Conservation (phyloP, 2,888 invertebrate genomes). For the Troilus luridus region DNA sequence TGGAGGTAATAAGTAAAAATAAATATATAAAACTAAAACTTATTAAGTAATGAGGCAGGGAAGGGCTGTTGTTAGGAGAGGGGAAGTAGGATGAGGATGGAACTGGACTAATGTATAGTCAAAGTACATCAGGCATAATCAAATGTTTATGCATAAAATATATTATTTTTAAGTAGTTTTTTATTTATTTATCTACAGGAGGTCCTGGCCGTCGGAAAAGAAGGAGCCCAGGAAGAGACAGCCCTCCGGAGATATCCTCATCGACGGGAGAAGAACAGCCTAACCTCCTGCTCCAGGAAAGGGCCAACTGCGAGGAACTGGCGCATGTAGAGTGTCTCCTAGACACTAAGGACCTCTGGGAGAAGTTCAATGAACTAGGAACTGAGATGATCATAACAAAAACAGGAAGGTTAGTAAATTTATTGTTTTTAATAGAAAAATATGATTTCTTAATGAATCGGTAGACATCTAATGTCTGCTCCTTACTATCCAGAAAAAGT, state of each 20-base stretch:
- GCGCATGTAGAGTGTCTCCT: slow-evolving; percentile 79
- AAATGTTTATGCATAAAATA: no score
- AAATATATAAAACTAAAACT: no score
- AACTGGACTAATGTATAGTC: no score
- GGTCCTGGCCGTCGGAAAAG: slow-evolving; percentile 26
- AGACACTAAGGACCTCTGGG: slow-evolving; percentile 87
- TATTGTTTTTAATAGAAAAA: background rate
- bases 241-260: slow-evolving; percentile 65
- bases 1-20: no score
- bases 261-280: slow-evolving; percentile 64
- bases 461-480: no score
- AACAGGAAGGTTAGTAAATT: slow-evolving; percentile 77
- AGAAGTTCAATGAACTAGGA: slow-evolving; percentile 83
- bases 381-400: slow-evolving; percentile 91
- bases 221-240: slow-evolving; percentile 61
- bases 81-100: no score
- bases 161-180: background rate
- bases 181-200: background rate
- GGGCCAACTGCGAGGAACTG: slow-evolving; percentile 75
- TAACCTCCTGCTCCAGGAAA: slow-evolving; percentile 64
- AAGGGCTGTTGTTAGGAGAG: no score
- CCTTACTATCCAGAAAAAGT: no score
- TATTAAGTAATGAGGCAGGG: no score
- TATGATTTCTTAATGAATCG: no score
- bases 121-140: no score